A percentile compares a stretch with the other conserved stretches of the same genome.
Evolutionary conservation across 2,888 invertebrate species (phyloP).

Genomic region (Sycophila texana): DNA sequence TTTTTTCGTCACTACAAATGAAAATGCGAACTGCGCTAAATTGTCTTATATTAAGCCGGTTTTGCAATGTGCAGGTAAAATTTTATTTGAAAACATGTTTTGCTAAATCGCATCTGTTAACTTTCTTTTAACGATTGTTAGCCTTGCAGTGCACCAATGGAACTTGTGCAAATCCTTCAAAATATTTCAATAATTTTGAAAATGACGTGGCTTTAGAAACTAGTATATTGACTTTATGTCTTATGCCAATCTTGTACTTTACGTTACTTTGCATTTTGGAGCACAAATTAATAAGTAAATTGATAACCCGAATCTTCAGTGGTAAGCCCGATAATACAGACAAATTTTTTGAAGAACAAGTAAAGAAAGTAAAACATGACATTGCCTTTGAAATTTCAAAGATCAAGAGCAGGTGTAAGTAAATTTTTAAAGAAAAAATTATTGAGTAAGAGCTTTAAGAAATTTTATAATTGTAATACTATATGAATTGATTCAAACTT

Average conservation of each 20-base stretch:
- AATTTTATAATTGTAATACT: too few species aligned
- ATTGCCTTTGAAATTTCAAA: constrained; percentile 58
- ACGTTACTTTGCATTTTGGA: constrained; percentile 79
- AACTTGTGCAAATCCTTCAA: constrained; percentile 56
- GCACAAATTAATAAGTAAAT: constrained; percentile 76
- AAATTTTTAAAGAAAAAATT: neutral
- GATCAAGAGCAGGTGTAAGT: constrained; percentile 48
- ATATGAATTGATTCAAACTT: too few species aligned
- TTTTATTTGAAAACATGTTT: too few species aligned
- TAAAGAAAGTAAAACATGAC: constrained; percentile 59
- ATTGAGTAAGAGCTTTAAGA: too few species aligned
- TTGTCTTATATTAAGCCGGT: too few species aligned
- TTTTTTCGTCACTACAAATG: constrained; percentile 56
- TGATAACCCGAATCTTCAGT: constrained; percentile 54
- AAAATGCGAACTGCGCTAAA: constrained; percentile 52
- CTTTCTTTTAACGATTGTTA: neutral
- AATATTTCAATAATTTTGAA: constrained; percentile 56
- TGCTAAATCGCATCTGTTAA: too few species aligned
- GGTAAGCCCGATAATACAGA: constrained; percentile 32
- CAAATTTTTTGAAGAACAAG: constrained; percentile 59
- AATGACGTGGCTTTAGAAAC: constrained; percentile 13
- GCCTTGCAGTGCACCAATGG: constrained; percentile 58
- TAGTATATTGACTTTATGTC: constrained; percentile 56
- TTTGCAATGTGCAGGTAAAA: too few species aligned
- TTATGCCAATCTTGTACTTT: constrained; percentile 77